Evolutionary conservation across 64 coral and sea anemone species (phyloP).

Genomic region (Stichodactyla helianthus): DNA sequence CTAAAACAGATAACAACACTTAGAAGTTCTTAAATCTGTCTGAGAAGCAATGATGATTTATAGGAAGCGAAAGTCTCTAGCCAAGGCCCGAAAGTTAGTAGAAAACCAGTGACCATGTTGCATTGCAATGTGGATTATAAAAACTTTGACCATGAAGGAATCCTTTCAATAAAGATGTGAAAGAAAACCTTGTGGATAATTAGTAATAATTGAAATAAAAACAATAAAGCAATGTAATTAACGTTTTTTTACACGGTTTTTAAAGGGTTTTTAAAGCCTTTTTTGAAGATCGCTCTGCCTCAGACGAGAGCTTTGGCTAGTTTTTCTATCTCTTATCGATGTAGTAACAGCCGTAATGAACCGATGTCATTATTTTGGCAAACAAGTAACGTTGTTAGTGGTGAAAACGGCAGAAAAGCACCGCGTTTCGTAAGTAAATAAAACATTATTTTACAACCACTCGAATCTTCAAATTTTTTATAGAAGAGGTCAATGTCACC

Average conservation of each 20-base stretch:
- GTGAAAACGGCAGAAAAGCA: neutral
- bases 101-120: no score
- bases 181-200: neutral
- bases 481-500: neutral
- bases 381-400: neutral
- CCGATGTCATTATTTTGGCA: neutral
- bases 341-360: neutral
- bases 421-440: conserved; percentile 1
- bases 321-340: neutral
- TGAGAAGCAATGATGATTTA: neutral
- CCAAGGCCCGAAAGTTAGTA: no score
- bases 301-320: neutral
- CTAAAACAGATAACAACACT: neutral
- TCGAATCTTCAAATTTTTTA: neutral
- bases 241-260: no score
- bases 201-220: neutral
- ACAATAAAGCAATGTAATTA: neutral
- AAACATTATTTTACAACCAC: neutral
- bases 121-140: neutral
- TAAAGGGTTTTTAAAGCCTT: neutral
- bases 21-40: neutral
- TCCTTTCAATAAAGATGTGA: neutral
- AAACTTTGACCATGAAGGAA: neutral
- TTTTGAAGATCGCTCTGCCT: neutral
- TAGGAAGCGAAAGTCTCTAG: neutral